Evolutionary conservation across 2,797 vertebrate genomes (phyloP), one percentile per base, ranked within the genome.

Genomic region (Poliocrania exsul): DNA sequence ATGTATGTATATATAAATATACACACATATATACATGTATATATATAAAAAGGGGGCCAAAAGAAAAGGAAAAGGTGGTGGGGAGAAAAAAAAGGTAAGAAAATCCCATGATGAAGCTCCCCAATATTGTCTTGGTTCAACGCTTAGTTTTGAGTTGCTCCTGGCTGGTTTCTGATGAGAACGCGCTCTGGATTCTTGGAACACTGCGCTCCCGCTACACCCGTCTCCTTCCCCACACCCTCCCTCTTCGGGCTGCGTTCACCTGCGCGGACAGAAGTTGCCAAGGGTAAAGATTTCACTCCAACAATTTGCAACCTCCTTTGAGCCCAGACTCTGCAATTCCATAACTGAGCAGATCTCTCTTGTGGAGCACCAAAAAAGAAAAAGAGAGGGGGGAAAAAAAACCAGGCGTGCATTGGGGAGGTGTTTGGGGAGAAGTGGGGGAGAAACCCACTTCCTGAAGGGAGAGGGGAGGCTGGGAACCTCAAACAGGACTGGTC

Each of bases 401-500:
- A 62, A 64, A 70, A 18, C 0, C 82, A 71, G 82, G 92, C 66
- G 94, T 92, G 92, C 95, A 93, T 0, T 86, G 92, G 90, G 97
- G 94, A 93, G 91, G 94, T 88, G 93, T 89, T 0, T 93, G 93
- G 83, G 91, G 81, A 90, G 95, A 95, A 94, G 95, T 91, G 92
- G 92, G 96, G 78, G 87, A 96, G 94, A 96, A 93, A 78, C 95
- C 95, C 96, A 97, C 94, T 97, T 97, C 92, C 69, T 77, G 95
- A 95, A 95, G 95, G 92, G 92, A 95, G 96, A 93, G 89, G 95
- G 96, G 97, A 96, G 95, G 95, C 95, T 96, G 97, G 94, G 95
- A 94, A 95, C 93, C 96, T 97, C 96, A 95, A 97, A 97, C 95
- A 96, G 94, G 93, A 97, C 97, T 97, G 97, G 96, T 97, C 97